These are phyloP conservation scores for Plagiodera versicolora DNA, from an alignment of 2,888 invertebrate species.

Conservation along the genomic window DNA sequence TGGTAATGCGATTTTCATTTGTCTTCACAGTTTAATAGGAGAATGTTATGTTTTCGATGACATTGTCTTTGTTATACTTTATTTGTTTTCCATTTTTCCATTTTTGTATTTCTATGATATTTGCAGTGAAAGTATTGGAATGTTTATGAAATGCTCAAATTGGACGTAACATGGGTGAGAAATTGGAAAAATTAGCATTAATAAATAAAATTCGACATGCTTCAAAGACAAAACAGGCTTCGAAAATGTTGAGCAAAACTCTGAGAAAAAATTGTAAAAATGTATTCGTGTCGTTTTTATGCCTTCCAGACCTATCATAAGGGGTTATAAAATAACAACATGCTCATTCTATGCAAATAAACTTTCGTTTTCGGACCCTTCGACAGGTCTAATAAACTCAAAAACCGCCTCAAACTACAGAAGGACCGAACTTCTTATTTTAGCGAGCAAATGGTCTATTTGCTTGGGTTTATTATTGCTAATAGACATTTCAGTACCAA, in stretches of 20 bases:
- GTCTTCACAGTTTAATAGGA: conserved; percentile 19
- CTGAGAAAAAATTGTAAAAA: too few species aligned
- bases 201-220: too few species aligned
- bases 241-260: too few species aligned
- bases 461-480: conserved; percentile 20
- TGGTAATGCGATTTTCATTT: conserved; percentile 27
- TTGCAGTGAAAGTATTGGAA: not conserved
- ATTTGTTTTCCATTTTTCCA: too few species aligned
- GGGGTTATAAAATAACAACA: not conserved
- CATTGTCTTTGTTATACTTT: too few species aligned
- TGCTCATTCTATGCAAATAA: not conserved
- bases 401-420: conserved; percentile 13
- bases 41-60: conserved; percentile 3
- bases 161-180: too few species aligned
- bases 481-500: conserved; percentile 24
- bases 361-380: not conserved
- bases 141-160: too few species aligned
- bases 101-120: too few species aligned
- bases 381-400: conserved; percentile 1
- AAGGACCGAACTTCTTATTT: conserved; percentile 17
- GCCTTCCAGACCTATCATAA: not conserved
- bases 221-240: too few species aligned
- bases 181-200: too few species aligned
- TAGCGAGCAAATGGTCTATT: conserved; percentile 1
- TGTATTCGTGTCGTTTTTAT: too few species aligned